Evolutionary conservation across 2,888 invertebrate species (phyloP).

Genomic region (Subacronicta megacephala): DNA sequence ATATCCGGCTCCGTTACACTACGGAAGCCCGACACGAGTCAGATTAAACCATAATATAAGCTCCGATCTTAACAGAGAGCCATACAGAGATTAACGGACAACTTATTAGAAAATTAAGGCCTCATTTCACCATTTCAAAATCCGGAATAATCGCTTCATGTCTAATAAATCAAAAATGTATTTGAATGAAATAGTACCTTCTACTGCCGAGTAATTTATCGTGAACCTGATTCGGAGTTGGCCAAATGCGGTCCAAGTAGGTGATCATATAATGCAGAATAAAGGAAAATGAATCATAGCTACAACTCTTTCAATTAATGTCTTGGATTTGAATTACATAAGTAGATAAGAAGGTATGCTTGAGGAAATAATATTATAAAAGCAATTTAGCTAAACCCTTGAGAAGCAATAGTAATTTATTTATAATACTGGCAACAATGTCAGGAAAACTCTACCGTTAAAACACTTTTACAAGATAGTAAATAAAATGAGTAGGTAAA

Average conservation of each 20-base stretch:
- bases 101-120: slow-evolving; percentile 15
- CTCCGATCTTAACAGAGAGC: neutral
- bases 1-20: slow-evolving; percentile 51
- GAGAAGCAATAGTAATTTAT: slow-evolving; percentile 31
- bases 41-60: slow-evolving; percentile 21
- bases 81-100: neutral
- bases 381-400: slow-evolving; percentile 40
- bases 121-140: too few species aligned
- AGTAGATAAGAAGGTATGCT: too few species aligned
- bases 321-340: slow-evolving; percentile 24
- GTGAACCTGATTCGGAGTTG: too few species aligned
- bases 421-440: slow-evolving; percentile 2
- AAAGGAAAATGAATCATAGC: too few species aligned
- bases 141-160: too few species aligned
- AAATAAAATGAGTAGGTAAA: neutral
- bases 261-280: too few species aligned
- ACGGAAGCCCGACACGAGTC: slow-evolving; percentile 47
- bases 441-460: slow-evolving; percentile 1
- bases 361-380: slow-evolving; percentile 33
- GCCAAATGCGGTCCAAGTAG: too few species aligned
- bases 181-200: too few species aligned
- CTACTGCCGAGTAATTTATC: too few species aligned
- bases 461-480: neutral
- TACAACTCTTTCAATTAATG: slow-evolving; percentile 26
- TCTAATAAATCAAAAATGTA: too few species aligned